Evolutionary conservation across 1,140 invertebrate species (phyloP), one percentile per base, ranked within the genome.

Genomic region (Ectropis grisescens): DNA sequence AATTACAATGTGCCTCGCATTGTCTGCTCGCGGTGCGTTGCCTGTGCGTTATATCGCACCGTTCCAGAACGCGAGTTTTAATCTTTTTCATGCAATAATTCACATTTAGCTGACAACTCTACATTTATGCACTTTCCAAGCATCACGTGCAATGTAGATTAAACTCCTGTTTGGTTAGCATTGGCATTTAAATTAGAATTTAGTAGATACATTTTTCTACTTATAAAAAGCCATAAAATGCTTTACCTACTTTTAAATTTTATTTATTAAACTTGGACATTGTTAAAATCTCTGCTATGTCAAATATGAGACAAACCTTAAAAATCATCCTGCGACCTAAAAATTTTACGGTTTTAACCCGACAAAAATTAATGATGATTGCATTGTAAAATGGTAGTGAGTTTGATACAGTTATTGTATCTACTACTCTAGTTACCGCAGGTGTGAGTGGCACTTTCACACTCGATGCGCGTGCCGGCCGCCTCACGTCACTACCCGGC

Each of bases 401-500:
- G 47, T 57, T 50, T 54, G 47, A 56, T 57, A 58, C 61, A 33
- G 33, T 43, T 29, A 39, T 16, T 47, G 28, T 38, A 37, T 15
- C 29, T 11, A 22, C 9, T 36, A 49, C 56, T 47, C 44, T 46
- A 38, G 49, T 28, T 46, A 56, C 33, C 29, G 33, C 46, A 58
- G 54, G 53, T 59, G 59, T 41, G 49, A 45, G 51, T 38, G 51
- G 57, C 60, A 76, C 71, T 76, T 76, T 76, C 71, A 69, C 71
- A 57, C 57, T 69, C 62, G 40, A 29, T 31, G 41, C 34, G 42
- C 37, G 2, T 13, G 25, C 14, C 38, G 41, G 26, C 29, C 15
- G 53, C 28, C 13, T 22, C 25, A 11, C 25, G 35, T 11, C 39
- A 34, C 6, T 27, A 33, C 33, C 26, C 33, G 38, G 16, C 16